Base-by-base conservation (phyloP, 2,888 invertebrate genomes). In the Nomada lathburiana region DNA sequence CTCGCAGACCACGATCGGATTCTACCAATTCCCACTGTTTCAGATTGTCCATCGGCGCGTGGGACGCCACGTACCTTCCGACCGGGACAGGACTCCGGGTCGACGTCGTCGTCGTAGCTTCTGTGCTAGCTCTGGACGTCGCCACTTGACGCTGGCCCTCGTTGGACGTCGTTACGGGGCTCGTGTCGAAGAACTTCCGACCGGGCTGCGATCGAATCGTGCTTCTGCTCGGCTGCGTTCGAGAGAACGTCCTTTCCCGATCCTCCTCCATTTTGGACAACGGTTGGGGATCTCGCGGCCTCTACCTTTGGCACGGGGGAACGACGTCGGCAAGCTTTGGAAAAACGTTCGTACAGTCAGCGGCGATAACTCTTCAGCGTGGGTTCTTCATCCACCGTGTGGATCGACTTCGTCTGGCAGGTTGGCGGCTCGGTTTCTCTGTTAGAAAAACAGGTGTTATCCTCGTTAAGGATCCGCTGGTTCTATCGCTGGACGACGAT, bases 1-100 rank as follows among this genome's bases (percentile, higher is more conserved):
- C 93, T 36, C 91, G 90, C 7, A 94, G 86, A 50, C 94, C 93
- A 81, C 94, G 85, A 1, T 93, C 94, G 52, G 90, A 91, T 83
- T 92, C 89, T 4, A 92, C 90, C 80, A 92, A 83, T 60, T 92
- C 90, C 92, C 92, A 92, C 79, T 92, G 92, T 20, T 92, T 92
- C 23, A 92, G 76, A 63, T 89, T 87, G 44, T 92, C 92, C 65
- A 88, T 44, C 7, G 88, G 79, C 20, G 82, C 20, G 44, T 82
- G 88, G 5, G 83, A n/a, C 16, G 64, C 69, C 3, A 69, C 47
- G 52, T 83, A 44, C 16, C 77, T 85, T 9, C 84, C 74, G 52
- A 84, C 9, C 11, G 80, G 63, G 11, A 59, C 80, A 1, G 87
- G 78, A n/a, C 65, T 80, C 36, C 36, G 36, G 7, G 84, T 2